These are phyloP conservation scores for Oreotragus oreotragus DNA, from an alignment of 2,113 vertebrate species.

Conservation along the genomic window DNA sequence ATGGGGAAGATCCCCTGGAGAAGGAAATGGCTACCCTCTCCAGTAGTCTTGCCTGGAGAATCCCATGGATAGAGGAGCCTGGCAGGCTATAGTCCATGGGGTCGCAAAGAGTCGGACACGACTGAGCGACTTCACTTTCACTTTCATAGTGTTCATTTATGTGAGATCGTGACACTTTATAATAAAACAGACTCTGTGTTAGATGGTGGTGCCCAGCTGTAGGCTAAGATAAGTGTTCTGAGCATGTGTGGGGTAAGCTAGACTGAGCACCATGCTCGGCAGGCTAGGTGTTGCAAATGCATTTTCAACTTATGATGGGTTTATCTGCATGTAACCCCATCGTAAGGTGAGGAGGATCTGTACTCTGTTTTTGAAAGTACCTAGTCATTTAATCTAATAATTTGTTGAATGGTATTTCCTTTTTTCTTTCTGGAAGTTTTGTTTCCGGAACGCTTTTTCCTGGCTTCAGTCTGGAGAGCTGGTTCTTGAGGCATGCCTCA, in stretches of 20 bases:
- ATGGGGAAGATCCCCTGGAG: not conserved
- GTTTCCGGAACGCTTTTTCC: not conserved
- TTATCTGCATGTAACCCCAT: not conserved
- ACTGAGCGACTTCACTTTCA: not conserved
- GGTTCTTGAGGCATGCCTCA: not conserved
- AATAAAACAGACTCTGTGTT: not conserved
- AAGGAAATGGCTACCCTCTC: not conserved
- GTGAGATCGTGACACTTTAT: not conserved
- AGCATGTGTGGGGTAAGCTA: not conserved
- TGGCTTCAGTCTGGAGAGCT: not conserved
- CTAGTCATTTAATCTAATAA: not conserved
- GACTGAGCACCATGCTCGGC: not conserved
- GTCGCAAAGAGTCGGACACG: rapidly evolving
- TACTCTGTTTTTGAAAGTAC: not conserved
- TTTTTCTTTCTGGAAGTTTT: not conserved
- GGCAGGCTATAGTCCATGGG: not conserved
- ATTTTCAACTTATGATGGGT: not conserved
- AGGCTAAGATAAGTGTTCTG: not conserved
- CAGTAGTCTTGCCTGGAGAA: not conserved
- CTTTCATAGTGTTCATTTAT: not conserved
- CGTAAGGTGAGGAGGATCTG: not conserved
- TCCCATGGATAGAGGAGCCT: not conserved
- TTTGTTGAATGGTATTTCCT: not conserved
- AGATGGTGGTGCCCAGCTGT: not conserved
- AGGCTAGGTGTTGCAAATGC: not conserved